Conservation (phyloP, 2,797 vertebrate species). For the Thalassophryne amazonica region DNA sequence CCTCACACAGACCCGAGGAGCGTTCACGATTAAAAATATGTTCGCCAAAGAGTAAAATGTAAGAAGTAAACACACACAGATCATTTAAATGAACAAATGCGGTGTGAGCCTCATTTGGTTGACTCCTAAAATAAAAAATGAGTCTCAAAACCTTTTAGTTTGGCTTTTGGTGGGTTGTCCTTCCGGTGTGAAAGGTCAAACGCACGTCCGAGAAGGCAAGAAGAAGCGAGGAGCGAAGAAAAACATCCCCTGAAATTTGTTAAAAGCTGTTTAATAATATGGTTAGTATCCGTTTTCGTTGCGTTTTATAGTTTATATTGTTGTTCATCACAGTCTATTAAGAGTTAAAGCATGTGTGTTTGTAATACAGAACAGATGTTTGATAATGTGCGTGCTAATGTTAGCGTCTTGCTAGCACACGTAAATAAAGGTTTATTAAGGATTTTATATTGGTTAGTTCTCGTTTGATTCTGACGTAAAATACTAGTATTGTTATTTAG, state of each 20-base stretch:
- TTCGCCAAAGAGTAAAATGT: too few relatives aligned
- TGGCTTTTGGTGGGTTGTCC: constrained; percentile 11
- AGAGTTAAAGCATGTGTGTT: accelerated
- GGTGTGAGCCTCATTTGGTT: too few relatives aligned
- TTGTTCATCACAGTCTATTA: accelerated
- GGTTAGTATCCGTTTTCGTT: constrained; percentile 48
- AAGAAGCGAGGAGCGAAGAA: constrained; percentile 4
- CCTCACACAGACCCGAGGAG: background rate
- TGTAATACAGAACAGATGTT: background rate
- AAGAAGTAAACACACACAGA: too few relatives aligned
- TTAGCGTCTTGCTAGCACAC: too few relatives aligned
- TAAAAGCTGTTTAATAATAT: constrained; percentile 11
- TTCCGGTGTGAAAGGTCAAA: constrained; percentile 59
- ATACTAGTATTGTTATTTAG: too few relatives aligned
- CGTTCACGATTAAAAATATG: constrained; percentile 10
- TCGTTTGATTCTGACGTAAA: too few relatives aligned
- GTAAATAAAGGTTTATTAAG: too few relatives aligned
- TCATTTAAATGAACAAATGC: too few relatives aligned
- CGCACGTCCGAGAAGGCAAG: background rate
- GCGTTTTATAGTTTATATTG: accelerated
- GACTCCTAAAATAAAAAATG: background rate
- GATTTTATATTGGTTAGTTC: too few relatives aligned
- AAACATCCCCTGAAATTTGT: constrained; percentile 1
- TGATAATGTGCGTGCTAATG: constrained; percentile 9
- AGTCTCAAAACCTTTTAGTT: background rate